These are phyloP conservation scores for Whitmania pigra DNA, from an alignment of 1,140 invertebrate species.

Conservation along the genomic window DNA sequence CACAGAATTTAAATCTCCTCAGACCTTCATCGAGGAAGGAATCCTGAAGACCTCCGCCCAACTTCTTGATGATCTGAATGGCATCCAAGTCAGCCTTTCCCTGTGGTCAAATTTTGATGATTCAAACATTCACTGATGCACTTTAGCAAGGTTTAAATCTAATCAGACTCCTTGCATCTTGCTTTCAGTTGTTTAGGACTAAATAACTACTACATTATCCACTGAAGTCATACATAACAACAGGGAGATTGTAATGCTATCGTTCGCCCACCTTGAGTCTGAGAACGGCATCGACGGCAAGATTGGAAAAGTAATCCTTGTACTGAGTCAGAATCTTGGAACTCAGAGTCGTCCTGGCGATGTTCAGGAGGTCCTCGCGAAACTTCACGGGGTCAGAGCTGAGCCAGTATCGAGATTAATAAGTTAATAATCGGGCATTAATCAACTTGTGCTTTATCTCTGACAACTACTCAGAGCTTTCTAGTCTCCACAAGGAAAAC, in stretches of 20 bases:
- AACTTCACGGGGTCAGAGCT: slow-evolving; percentile 66
- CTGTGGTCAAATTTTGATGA: slow-evolving; percentile 25
- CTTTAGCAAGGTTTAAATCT: too few relatives aligned
- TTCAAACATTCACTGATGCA: neutral
- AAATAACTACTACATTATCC: neutral
- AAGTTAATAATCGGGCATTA: neutral
- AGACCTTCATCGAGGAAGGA: slow-evolving; percentile 89
- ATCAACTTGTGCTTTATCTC: too few relatives aligned
- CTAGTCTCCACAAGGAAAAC: too few relatives aligned
- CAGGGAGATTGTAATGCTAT: neutral
- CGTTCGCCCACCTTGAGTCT: slow-evolving; percentile 57
- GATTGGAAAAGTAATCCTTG: slow-evolving; percentile 87
- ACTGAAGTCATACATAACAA: neutral
- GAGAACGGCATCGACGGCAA: slow-evolving; percentile 87
- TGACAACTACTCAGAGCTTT: too few relatives aligned
- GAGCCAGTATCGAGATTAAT: slow-evolving; percentile 19
- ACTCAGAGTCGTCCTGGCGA: slow-evolving; percentile 89
- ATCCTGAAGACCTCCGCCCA: slow-evolving; percentile 77
- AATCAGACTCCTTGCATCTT: too few relatives aligned
- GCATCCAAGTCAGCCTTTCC: slow-evolving; percentile 86
- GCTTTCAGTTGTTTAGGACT: too few relatives aligned
- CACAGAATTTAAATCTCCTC: neutral
- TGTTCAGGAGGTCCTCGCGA: slow-evolving; percentile 80
- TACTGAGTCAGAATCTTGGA: slow-evolving; percentile 96
- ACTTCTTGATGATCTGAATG: slow-evolving; percentile 95